phyloP scores from a whole-genome alignment of 2,113 vertebrate species.

The Chaetodon auriga region DNA sequence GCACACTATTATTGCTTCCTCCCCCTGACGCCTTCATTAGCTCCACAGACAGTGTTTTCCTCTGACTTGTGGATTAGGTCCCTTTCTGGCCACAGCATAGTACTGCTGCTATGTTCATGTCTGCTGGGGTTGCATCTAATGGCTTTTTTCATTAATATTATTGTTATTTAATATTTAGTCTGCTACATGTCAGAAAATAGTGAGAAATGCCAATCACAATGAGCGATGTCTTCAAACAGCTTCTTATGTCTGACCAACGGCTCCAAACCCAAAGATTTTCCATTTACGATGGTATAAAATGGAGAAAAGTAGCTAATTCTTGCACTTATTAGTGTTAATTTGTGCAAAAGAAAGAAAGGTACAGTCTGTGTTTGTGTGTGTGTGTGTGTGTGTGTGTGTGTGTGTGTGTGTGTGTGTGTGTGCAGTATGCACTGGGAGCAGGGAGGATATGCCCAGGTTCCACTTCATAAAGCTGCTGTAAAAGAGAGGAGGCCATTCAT shows the following conservation, averaged over 20 bases:
- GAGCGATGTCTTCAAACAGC: neutral
- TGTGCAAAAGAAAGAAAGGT: conserved; percentile 7
- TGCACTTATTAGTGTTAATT: neutral
- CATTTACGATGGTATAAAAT: neutral
- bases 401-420: no score
- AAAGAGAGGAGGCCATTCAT: conserved; percentile 66
- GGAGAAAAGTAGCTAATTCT: neutral
- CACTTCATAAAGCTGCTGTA: conserved; percentile 69
- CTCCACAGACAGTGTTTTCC: conserved; percentile 52
- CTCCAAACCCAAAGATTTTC: neutral
- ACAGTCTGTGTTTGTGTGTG: conserved; percentile 7
- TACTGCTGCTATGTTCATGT: neutral
- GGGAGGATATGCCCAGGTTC: conserved; percentile 49
- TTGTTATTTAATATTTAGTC: neutral
- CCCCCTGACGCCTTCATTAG: conserved; percentile 79
- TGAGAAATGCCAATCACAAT: neutral
- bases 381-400: neutral
- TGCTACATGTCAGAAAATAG: neutral
- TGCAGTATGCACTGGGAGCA: neutral
- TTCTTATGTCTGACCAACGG: neutral
- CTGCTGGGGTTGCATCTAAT: neutral
- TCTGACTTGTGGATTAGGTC: conserved; percentile 42
- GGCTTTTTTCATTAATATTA: conserved; percentile 7
- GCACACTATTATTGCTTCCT: conserved; percentile 65
- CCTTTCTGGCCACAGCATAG: conserved; percentile 17